A percentile compares a stretch with the other conserved stretches of the same genome.
These are phyloP conservation scores for Alcedo quadribrachys DNA, from an alignment of 2,797 vertebrate species.

Conservation along the genomic window DNA sequence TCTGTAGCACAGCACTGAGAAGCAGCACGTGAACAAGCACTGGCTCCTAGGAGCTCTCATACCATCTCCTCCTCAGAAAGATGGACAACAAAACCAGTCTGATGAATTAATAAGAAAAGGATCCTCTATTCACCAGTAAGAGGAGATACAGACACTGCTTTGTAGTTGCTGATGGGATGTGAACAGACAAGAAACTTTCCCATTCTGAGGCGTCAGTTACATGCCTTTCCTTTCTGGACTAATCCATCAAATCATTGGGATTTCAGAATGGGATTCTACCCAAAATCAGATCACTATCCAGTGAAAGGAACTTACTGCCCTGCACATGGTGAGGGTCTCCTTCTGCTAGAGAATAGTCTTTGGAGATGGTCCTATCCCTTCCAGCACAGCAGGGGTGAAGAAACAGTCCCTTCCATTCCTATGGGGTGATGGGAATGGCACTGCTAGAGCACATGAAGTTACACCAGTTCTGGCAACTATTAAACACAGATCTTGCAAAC, in stretches of 20 bases:
- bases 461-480: neutral
- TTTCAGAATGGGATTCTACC: neutral
- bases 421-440: neutral
- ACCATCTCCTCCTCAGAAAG: neutral
- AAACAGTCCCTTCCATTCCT: neutral
- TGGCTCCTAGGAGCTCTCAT: neutral
- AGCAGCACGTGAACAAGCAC: neutral
- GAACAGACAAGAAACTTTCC: neutral
- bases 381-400: neutral
- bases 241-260: neutral
- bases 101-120: neutral
- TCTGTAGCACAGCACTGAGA: neutral
- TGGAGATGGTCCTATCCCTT: neutral
- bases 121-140: neutral
- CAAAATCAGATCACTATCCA: neutral
- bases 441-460: neutral
- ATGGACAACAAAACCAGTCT: neutral
- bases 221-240: neutral
- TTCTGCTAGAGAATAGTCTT: neutral
- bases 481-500: neutral
- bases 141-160: neutral
- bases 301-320: neutral
- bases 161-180: neutral
- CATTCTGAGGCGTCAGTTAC: neutral
- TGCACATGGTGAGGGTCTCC: neutral